Conservation (phyloP, 1,140 invertebrate genomes). For the Bombus waltoni region DNA sequence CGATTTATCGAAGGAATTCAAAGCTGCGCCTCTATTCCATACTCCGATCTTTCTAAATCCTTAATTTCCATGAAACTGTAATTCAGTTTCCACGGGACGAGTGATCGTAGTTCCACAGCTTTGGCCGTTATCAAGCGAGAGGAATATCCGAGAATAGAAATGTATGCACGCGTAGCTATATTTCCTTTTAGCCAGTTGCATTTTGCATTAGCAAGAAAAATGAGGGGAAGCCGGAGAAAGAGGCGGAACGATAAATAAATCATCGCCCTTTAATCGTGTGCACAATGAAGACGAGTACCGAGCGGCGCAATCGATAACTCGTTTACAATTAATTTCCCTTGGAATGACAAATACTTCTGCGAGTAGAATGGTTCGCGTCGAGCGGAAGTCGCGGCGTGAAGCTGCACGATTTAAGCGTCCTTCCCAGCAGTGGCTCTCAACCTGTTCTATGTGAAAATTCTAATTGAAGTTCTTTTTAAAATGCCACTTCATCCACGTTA, state of each 20-base stretch:
- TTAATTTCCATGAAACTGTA: no score
- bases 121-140: no score
- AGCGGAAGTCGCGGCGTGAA: slow-evolving; percentile 15
- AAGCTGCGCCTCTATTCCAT: no score
- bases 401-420: neutral
- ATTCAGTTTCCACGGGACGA: no score
- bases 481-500: neutral
- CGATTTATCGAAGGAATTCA: no score
- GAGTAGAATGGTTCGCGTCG: neutral
- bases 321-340: slow-evolving; percentile 59
- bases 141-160: no score
- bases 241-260: slow-evolving; percentile 40
- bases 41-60: no score
- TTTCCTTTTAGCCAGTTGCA: neutral
- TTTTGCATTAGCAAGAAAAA: neutral
- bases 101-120: no score
- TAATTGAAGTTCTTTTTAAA: slow-evolving; percentile 3
- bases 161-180: neutral
- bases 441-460: neutral
- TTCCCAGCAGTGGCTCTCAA: neutral
- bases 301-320: slow-evolving; percentile 61
- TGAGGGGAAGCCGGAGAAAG: neutral
- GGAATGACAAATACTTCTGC: slow-evolving; percentile 58
- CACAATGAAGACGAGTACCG: slow-evolving; percentile 56
- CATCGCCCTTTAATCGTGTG: slow-evolving; percentile 32